phyloP scores from a whole-genome alignment of 2,888 invertebrate species.

The Sarcophaga rosellei region DNA sequence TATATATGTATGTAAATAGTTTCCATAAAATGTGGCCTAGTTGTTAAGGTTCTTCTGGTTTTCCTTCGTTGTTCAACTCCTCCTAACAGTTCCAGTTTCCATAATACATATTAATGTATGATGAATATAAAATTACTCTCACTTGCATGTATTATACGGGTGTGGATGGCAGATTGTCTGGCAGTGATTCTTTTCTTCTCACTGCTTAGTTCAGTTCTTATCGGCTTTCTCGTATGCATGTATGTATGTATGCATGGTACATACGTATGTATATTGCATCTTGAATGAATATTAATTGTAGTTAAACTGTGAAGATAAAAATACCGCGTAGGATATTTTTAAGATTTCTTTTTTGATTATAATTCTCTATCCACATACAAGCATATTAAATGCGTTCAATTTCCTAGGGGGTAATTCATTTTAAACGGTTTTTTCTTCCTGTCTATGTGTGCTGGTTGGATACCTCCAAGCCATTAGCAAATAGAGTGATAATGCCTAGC shows the following conservation, averaged over 20 bases:
- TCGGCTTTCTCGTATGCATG: background rate
- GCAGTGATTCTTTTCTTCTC: background rate
- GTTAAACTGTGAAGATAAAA: background rate
- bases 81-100: background rate
- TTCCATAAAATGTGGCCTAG: conserved; percentile 39
- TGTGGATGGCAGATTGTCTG: conserved; percentile 17
- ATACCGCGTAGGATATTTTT: background rate
- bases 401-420: too few relatives aligned
- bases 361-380: too few relatives aligned
- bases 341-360: background rate
- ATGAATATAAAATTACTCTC: background rate
- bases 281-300: background rate
- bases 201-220: background rate
- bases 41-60: conserved; percentile 17
- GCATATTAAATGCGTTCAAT: too few relatives aligned
- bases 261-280: too few relatives aligned
- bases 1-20: too few relatives aligned
- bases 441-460: too few relatives aligned
- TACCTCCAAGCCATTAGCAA: background rate
- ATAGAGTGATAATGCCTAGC: background rate
- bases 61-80: background rate
- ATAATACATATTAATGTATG: conserved; percentile 12
- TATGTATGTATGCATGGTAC: too few relatives aligned
- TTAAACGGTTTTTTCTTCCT: too few relatives aligned
- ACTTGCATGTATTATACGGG: background rate